phyloP scores from a whole-genome alignment of 2,888 invertebrate species.

The Diloba caeruleocephala region DNA sequence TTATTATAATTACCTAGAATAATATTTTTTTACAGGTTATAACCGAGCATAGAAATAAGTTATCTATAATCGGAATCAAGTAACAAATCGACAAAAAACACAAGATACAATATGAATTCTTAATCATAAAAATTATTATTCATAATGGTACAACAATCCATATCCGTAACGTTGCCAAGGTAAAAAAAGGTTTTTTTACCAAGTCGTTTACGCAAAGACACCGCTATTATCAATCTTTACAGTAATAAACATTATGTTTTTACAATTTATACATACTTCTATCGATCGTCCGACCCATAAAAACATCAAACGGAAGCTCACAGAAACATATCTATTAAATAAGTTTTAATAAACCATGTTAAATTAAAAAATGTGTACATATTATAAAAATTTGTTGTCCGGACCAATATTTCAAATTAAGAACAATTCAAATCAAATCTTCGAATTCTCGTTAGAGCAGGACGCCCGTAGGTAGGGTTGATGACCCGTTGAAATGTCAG shows the following conservation, averaged over 20 bases:
- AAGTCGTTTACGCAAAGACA: slow-evolving; percentile 50
- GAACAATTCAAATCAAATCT: slow-evolving; percentile 89
- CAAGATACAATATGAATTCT: slow-evolving; percentile 50
- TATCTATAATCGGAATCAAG: slow-evolving; percentile 51
- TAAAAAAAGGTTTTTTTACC: slow-evolving; percentile 51
- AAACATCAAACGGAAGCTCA: slow-evolving; percentile 83
- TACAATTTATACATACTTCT: slow-evolving; percentile 73
- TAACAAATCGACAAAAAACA: slow-evolving; percentile 51
- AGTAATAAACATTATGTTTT: slow-evolving; percentile 70
- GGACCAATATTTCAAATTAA: slow-evolving; percentile 86
- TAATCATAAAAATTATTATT: slow-evolving; percentile 54
- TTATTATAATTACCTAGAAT: too few relatives aligned
- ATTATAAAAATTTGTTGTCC: slow-evolving; percentile 72
- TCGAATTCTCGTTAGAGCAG: slow-evolving; percentile 88
- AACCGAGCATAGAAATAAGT: slow-evolving; percentile 16
- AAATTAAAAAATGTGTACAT: slow-evolving; percentile 64
- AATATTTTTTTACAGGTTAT: too few relatives aligned
- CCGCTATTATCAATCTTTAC: slow-evolving; percentile 74
- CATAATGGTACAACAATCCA: slow-evolving; percentile 51
- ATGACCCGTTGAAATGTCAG: slow-evolving; percentile 89
- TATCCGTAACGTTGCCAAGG: slow-evolving; percentile 52
- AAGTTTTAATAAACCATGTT: slow-evolving; percentile 79
- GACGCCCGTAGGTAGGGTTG: slow-evolving; percentile 87
- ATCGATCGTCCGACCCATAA: slow-evolving; percentile 70
- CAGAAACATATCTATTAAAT: slow-evolving; percentile 72